phyloP scores from a whole-genome alignment of 2,888 invertebrate species.

The Celastrina argiolus region DNA sequence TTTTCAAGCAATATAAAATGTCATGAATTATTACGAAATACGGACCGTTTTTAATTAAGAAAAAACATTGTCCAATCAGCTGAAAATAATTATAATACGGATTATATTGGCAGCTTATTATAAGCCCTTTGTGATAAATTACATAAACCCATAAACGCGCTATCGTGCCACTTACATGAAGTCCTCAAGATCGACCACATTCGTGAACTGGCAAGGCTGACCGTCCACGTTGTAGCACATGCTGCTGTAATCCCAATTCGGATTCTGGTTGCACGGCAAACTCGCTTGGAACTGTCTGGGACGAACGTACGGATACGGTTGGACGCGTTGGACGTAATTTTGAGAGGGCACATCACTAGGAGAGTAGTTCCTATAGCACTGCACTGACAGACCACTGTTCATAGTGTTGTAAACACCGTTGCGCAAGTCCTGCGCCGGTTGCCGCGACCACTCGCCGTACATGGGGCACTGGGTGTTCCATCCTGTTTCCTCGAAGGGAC shows the following conservation, averaged over 20 bases:
- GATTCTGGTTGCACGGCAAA: slow-evolving; percentile 69
- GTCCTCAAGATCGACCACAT: slow-evolving; percentile 84
- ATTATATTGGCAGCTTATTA: too few species aligned
- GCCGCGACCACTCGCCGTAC: slow-evolving; percentile 51
- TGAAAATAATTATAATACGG: too few species aligned
- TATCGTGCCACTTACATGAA: slow-evolving; percentile 81
- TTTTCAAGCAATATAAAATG: too few species aligned
- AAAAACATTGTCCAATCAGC: too few species aligned
- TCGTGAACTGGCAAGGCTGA: slow-evolving; percentile 82
- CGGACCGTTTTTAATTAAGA: too few species aligned
- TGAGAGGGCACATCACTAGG: slow-evolving; percentile 37
- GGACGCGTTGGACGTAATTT: slow-evolving; percentile 31
- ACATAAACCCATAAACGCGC: background rate
- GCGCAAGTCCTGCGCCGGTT: slow-evolving; percentile 43
- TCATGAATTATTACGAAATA: too few species aligned
- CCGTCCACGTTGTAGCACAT: slow-evolving; percentile 82
- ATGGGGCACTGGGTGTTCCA: slow-evolving; percentile 61
- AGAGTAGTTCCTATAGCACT: slow-evolving; percentile 49
- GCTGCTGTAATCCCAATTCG: slow-evolving; percentile 80
- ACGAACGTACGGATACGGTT: slow-evolving; percentile 36
- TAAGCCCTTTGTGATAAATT: background rate
- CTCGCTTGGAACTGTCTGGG: slow-evolving; percentile 38
- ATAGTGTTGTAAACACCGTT: slow-evolving; percentile 39
- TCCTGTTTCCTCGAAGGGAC: slow-evolving; percentile 47
- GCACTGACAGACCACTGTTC: slow-evolving; percentile 45